phyloP scores from a whole-genome alignment of 2,113 vertebrate genomes.

The Otis tarda region DNA sequence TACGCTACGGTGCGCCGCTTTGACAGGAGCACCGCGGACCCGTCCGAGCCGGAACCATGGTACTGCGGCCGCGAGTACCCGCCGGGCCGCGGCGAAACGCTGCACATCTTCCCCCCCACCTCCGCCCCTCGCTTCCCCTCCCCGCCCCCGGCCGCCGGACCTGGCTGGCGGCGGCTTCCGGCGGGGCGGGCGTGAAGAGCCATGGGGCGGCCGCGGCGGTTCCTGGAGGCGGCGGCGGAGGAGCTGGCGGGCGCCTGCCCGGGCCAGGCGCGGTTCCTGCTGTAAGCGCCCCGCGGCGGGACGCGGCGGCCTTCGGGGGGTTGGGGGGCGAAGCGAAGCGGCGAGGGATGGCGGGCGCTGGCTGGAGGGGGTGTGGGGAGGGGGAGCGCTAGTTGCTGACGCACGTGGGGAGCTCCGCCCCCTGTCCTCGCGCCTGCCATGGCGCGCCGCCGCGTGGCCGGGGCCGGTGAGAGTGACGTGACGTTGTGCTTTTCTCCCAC shows the following conservation, averaged over 20 bases:
- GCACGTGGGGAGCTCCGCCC: background rate
- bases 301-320: no score
- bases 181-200: background rate
- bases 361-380: background rate
- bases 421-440: background rate
- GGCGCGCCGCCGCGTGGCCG: background rate
- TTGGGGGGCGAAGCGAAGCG: background rate
- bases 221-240: slow-evolving; percentile 55
- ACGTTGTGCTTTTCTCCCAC: background rate
- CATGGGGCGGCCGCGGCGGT: background rate
- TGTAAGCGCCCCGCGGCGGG: slow-evolving; percentile 49
- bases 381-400: background rate
- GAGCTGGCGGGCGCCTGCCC: slow-evolving; percentile 46
- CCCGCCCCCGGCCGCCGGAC: background rate
- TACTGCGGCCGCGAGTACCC: background rate
- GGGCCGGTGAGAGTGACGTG: no score
- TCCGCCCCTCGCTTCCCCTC: background rate
- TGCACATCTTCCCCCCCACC: background rate
- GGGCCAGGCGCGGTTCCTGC: slow-evolving; percentile 71
- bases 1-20: no score
- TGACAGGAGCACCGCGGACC: background rate
- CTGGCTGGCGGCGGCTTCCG: background rate
- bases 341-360: background rate
- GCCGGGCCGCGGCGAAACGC: background rate
- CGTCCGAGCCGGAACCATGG: background rate